A percentile compares a stretch with the other conserved stretches of the same genome.
Evolutionary conservation across 2,888 invertebrate species (phyloP).

Genomic region (Melanotus villosus): DNA sequence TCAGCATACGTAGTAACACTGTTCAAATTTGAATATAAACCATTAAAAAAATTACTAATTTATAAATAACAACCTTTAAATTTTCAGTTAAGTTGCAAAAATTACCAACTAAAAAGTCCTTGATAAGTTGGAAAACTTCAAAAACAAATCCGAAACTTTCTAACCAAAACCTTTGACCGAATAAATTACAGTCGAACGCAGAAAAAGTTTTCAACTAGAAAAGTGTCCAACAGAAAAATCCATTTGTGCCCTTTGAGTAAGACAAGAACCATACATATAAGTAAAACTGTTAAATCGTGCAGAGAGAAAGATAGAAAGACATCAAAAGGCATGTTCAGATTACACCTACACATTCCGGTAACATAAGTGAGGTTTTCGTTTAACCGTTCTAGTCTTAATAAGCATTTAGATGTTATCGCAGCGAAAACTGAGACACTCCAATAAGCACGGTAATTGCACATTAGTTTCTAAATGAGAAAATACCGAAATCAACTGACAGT

Average conservation of each 20-base stretch:
- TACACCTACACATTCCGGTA: slow-evolving; percentile 11
- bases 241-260: slow-evolving; percentile 8
- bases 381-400: slow-evolving; percentile 24
- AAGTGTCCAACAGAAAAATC: neutral
- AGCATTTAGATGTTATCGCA: slow-evolving; percentile 30
- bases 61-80: too few species aligned
- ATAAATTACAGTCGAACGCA: neutral
- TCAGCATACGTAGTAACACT: too few species aligned
- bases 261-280: neutral
- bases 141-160: too few species aligned
- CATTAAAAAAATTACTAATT: too few species aligned
- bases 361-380: slow-evolving; percentile 21
- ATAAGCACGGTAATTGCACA: slow-evolving; percentile 35
- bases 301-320: neutral
- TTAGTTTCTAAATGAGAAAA: slow-evolving; percentile 37
- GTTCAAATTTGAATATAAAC: too few species aligned
- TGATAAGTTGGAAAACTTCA: neutral
- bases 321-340: neutral
- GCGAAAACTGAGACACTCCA: slow-evolving; percentile 37
- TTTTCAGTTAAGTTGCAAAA: neutral
- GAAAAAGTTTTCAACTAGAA: neutral
- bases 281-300: slow-evolving; percentile 4
- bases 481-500: slow-evolving; percentile 32
- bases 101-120: neutral
- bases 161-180: neutral